These are phyloP conservation scores for Sakesphorus luctuosus DNA, from an alignment of 2,113 vertebrate genomes.

Conservation along the genomic window DNA sequence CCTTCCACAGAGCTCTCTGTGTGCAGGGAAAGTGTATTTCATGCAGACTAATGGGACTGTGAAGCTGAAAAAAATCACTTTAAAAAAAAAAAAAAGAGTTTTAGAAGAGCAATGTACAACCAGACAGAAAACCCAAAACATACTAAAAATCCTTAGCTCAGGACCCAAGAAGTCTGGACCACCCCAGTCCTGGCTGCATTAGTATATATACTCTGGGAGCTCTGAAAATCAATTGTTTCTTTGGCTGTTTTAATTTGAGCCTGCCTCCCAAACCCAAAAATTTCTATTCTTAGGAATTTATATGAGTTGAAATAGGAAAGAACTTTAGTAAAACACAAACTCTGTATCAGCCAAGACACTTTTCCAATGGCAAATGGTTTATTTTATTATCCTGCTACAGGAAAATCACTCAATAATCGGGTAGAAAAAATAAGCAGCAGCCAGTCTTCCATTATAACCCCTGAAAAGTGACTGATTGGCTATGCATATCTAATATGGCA, in stretches of 20 bases:
- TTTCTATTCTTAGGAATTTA: not conserved
- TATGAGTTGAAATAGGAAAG: not conserved
- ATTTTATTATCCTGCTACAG: not conserved
- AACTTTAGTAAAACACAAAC: not conserved
- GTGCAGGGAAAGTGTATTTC: not conserved
- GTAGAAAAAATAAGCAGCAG: not conserved
- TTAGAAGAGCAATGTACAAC: not conserved
- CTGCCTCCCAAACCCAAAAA: not conserved
- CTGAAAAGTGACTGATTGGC: not conserved
- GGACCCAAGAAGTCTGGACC: not conserved
- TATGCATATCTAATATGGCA: not conserved
- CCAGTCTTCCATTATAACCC: not conserved
- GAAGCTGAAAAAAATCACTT: accelerated
- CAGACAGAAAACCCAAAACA: not conserved
- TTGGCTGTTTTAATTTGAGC: not conserved
- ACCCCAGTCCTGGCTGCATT: not conserved
- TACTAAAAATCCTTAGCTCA: not conserved
- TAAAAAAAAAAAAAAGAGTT: not conserved
- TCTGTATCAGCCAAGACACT: not conserved
- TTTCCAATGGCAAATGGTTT: not conserved
- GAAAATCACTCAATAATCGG: not conserved
- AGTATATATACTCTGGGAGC: not conserved
- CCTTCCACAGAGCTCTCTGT: not conserved
- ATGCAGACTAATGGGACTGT: not conserved
- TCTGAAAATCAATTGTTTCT: not conserved